phyloP scores from a whole-genome alignment of 2,888 invertebrate species.

The Pyrrhosoma nymphula region DNA sequence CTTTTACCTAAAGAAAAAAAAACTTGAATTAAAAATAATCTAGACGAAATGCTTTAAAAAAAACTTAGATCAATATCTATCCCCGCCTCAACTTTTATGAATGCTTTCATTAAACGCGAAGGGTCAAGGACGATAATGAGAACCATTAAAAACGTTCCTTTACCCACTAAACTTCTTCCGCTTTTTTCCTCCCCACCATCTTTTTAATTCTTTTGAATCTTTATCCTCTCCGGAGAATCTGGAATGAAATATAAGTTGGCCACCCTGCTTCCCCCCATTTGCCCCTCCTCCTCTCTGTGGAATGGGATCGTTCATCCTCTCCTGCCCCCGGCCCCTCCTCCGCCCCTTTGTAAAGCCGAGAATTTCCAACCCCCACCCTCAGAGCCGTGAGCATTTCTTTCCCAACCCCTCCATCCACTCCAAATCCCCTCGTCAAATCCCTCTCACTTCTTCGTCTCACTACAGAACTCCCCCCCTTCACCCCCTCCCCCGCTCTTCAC shows the following conservation, averaged over 20 bases:
- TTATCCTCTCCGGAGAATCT: neutral
- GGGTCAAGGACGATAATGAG: conserved; percentile 44
- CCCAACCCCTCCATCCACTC: neutral
- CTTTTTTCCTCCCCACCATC: conserved; percentile 35
- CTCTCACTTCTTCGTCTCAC: neutral
- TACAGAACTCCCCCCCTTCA: neutral
- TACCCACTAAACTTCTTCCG: conserved; percentile 26
- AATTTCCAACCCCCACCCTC: neutral
- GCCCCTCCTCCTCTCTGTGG: neutral
- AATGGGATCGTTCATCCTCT: neutral
- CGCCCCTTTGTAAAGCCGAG: conserved; percentile 40
- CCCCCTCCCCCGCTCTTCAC: neutral
- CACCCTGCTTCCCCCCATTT: conserved; percentile 30
- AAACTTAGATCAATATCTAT: conserved; percentile 24
- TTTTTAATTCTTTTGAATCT: conserved; percentile 53
- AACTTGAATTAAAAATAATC: neutral
- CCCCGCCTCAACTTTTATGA: neutral
- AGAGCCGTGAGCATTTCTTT: neutral
- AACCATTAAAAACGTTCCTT: conserved; percentile 56
- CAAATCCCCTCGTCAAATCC: conserved; percentile 33
- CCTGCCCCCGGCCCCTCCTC: neutral
- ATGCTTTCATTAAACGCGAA: conserved; percentile 50
- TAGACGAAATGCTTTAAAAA: neutral
- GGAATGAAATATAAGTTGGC: conserved; percentile 53
- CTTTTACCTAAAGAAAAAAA: neutral